Base-by-base conservation (phyloP, 2,888 invertebrate species). In the Pterobdella sp. region DNA sequence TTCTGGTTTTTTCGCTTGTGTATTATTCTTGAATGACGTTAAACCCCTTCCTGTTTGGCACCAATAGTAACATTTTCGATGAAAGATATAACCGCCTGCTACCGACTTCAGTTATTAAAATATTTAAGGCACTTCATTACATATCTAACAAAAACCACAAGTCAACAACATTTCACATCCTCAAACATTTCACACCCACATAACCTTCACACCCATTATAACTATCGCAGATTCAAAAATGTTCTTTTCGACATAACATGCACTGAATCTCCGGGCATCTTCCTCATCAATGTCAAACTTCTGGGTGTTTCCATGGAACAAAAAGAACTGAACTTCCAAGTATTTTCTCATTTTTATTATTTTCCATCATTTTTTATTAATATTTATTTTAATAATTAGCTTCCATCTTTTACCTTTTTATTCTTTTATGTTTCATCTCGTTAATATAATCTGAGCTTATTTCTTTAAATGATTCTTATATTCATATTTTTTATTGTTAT, bases 241-340 rank as follows among this genome's bases (percentile, higher is more conserved):
- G 88, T 90, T 0, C 87, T 88, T 78, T 90, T 91, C 81, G 90
- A 90, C 80, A 90, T 91, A 14, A 76, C 76, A n/a, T 89, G 89
- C 0, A 88, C 89, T 0, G 79, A 81, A 1, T 86, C 87, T 75
- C 88, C 87, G 63, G 90, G 90, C 3, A 85, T 89, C 0, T 90
- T 90, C 81, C 87, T 87, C 0, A 87, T 90, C 0, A 87, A 87
- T 78, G 90, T 89, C 35, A 90, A 89, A 80, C 90, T 90, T 79
- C 88, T 90, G 89, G 90, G 90, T 0, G 88, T 90, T 0, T 88
- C 88, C 79, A 88, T 90, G 87, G 90, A 90, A 80, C 88, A 88
- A 74, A 86, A 90, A 35, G 88, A 77, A 26, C 72, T 77, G 26
- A 65, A 68, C 10, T 77, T 77, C 65, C 76, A 77, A 72, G 77